Base-by-base conservation (phyloP, 92 coral and sea anemone genomes). In the Bergia puertoricense region DNA sequence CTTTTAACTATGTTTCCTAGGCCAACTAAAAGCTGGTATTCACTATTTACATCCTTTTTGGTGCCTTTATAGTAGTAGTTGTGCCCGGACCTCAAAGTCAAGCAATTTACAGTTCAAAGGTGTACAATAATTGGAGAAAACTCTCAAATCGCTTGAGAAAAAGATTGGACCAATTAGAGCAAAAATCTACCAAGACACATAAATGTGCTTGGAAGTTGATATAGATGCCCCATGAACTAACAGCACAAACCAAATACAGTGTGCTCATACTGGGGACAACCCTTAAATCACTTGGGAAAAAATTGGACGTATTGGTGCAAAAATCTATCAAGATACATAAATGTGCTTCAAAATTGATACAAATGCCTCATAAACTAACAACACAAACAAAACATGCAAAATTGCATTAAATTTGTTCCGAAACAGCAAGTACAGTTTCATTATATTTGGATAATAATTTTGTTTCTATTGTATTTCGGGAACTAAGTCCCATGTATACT, bases 21-120 rank as follows among this genome's bases (percentile, higher is more conserved):
- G n/a, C 22, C 9, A 2, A 16, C 23, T 41, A 4, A 4, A 16
- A 76, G 30, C 80, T 42, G 54, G 4, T 18, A 76, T 42, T 42
- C n/a, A 42, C 42, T 76, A 76, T 76, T 76, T 76, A 76, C 54
- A 76, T 40, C 36, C 11, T 76, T 20, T 75, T 76, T 76, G 54
- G 23, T 23, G 42, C 42, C 13, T 76, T 9, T 9, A 76, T 8
- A 18, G 80, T 54, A 76, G 20, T 8, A 30, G 30, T 30, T 30
- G 30, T 30, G 30, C 0, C 30, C 30, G 30, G 30, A 30, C 30
- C 30, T 30, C 30, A 30, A 30, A 30, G 30, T 30, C 30, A 30
- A 30, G 30, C 30, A 30, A 30, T 30, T 30, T 30, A 30, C 30
- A 30, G 30, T 0, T 30, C 30, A 30, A 30, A 30, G 30, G 30